Evolutionary conservation across 2,888 invertebrate species (phyloP).

Genomic region (Dynastes grantii): DNA sequence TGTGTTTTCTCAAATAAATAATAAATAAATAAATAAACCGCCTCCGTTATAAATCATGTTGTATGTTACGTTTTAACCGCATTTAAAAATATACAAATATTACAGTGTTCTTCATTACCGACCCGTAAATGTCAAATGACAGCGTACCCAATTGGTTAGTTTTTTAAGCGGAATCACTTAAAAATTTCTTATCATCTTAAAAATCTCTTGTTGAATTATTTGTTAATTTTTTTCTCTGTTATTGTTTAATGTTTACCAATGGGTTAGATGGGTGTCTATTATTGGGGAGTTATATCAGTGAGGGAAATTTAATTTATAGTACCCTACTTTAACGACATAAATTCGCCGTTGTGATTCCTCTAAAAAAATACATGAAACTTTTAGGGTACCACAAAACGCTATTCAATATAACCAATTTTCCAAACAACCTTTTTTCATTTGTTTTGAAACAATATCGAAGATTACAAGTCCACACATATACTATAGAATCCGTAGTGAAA

Average conservation of each 20-base stretch:
- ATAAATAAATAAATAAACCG: conserved; percentile 23
- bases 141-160: background rate
- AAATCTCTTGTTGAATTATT: conserved; percentile 2
- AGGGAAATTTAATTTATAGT: no score
- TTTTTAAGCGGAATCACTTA: no score
- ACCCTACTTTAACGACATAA: no score
- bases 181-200: background rate
- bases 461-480: conserved; percentile 13
- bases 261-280: no score
- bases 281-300: no score
- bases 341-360: no score
- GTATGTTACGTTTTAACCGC: conserved; percentile 21
- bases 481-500: background rate
- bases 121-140: background rate
- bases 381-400: background rate
- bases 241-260: no score
- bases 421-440: background rate
- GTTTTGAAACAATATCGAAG: conserved; percentile 5
- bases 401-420: background rate
- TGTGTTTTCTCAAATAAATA: conserved; percentile 55
- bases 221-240: background rate
- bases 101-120: conserved; percentile 39
- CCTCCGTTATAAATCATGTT: conserved; percentile 36
- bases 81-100: conserved; percentile 36
- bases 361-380: no score